Evolutionary conservation across 2,797 vertebrate species (phyloP), one percentile per base, ranked within the genome.

Genomic region (Eulemur albifrons): DNA sequence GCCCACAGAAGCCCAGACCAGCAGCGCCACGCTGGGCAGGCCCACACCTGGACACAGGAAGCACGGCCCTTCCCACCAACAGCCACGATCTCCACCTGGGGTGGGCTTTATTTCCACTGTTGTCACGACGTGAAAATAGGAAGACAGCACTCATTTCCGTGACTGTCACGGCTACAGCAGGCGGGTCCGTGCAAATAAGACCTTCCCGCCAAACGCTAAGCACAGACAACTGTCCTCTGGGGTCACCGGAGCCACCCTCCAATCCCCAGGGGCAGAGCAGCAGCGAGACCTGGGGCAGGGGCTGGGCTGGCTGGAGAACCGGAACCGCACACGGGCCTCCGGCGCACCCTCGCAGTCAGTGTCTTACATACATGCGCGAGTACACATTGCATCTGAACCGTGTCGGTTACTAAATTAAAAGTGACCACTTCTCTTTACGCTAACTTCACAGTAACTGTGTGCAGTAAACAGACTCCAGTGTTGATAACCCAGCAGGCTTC

Each of bases 401-500:
- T 92, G 96, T 95, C 94, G 91, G 98, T 94, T 97, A 97, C 90
- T 97, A 97, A 97, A 97, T 94, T 96, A 98, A 98, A 98, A 98
- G 95, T 82, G 79, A 97, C 98, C 89, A 86, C 96, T 93, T 97
- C 63, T 96, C 96, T 97, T 96, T 96, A 97, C 95, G 87, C 97
- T 97, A 96, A 98, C 97, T 98, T 98, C 98, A 98, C 98, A 98
- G 98, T 98, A 98, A 98, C 98, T 90, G 96, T 97, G 98, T 97
- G 98, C 96, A 96, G 96, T 93, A 97, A 96, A 98, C 98, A 96
- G 98, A 97, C 97, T 98, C 98, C 98, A 99, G 98, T 98, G 98
- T 98, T 97, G 97, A 97, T 96, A 95, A 97, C 95, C 90, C 65
- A 32, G 97, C 96, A 93, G 97, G 89, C 87, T 82, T 65, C 32